Evolutionary conservation across 2,888 invertebrate species (phyloP).

Genomic region (Schizaphis graminum): DNA sequence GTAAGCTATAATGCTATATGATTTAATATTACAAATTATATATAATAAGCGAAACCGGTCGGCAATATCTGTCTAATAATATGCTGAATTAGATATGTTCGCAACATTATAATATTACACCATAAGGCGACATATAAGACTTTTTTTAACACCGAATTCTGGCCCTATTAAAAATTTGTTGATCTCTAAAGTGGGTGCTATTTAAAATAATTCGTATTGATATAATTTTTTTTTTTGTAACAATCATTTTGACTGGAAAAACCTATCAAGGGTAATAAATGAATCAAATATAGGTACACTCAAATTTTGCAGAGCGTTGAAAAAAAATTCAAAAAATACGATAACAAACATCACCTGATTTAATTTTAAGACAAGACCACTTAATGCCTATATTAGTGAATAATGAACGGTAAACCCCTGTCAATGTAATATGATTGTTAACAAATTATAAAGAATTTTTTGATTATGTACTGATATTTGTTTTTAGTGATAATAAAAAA

Average conservation of each 20-base stretch:
- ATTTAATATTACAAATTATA: not conserved
- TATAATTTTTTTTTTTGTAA: not conserved
- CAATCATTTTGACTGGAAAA: not conserved
- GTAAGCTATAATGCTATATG: not conserved
- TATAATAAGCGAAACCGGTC: not conserved
- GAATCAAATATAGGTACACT: not conserved
- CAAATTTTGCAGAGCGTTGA: not conserved
- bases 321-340: not conserved
- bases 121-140: not conserved
- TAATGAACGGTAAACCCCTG: not conserved
- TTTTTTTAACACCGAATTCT: not conserved
- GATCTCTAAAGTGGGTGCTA: not conserved
- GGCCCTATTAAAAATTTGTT: not conserved
- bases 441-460: not conserved
- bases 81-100: not conserved
- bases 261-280: not conserved
- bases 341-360: not conserved
- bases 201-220: not conserved
- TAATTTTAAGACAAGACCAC: not conserved
- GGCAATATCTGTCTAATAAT: not conserved
- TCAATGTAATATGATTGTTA: not conserved
- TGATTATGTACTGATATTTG: not conserved
- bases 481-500: not conserved
- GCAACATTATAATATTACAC: not conserved
- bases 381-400: not conserved